Evolutionary conservation across 1,140 invertebrate genomes (phyloP), one percentile per base, ranked within the genome.

Genomic region (Drosophila sp.): DNA sequence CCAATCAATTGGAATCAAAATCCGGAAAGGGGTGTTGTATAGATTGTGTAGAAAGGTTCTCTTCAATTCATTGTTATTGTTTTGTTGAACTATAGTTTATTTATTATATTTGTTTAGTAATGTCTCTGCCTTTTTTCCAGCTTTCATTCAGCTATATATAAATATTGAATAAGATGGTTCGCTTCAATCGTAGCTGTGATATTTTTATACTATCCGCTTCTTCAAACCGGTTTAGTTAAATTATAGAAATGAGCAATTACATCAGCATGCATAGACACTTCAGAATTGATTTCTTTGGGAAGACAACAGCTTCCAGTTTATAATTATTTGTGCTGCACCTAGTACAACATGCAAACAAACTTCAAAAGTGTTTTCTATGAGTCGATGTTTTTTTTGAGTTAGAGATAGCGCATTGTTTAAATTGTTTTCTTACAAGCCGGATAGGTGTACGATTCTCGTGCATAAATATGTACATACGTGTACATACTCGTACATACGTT

Each of bases 291-390:
- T 64, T 62, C 62, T 54, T 13, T 64, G 11, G 38, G 16, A 18
- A 64, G 41, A 45, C 50, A 54, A 29, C 38, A 54, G 46, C 59
- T 62, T 41, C 21, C 53, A 56, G 36, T 16, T 56, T 61, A 16
- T 48, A 34, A 59, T 45, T 41, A 50, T 40, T 62, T 13, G n/a
- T 21, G 59, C 59, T 62, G 59, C 59, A 62, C 46, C 59, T 40
- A 13, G 46, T 54, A 38, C 34, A 29, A 50, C 7, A 14, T 48
- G 46, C 59, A 62, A 62, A 56, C 53, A 56, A 56, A 56, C 53
- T 56, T 21, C 11, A 46, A 45, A n/a, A 27, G 34, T 51, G 11
- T 59, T 59, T 59, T 32, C 9, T 27, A 59, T 59, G 16, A 58
- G 34, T 48, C 36, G 1, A 21, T 21, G 21, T 21, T 21, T 21